These are phyloP conservation scores for Arenaria interpres DNA, from an alignment of 2,113 vertebrate species.

Conservation along the genomic window DNA sequence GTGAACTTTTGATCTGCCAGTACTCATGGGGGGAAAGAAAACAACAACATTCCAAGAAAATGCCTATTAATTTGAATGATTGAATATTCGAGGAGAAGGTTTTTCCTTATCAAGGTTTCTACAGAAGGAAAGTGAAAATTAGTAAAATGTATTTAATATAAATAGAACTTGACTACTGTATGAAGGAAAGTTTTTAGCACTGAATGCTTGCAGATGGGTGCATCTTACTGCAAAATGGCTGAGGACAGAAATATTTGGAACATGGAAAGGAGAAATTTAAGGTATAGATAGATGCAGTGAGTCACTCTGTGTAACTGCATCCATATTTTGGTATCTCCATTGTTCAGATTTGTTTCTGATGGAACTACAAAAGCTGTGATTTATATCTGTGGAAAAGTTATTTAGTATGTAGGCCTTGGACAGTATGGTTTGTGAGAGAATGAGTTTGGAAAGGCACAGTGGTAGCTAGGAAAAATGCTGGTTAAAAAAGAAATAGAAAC, in stretches of 20 bases:
- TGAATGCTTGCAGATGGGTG: constrained; percentile 10
- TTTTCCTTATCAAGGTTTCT: constrained; percentile 72
- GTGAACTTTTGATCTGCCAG: constrained; percentile 72
- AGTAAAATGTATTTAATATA: constrained; percentile 50
- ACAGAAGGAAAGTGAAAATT: constrained; percentile 69
- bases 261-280: not conserved
- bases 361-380: not conserved
- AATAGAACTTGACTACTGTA: constrained; percentile 54
- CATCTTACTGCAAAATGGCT: constrained; percentile 19
- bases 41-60: constrained; percentile 64
- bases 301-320: not conserved
- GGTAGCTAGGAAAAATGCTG: not conserved
- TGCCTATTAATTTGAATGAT: constrained; percentile 71
- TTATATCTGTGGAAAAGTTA: not conserved
- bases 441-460: not conserved
- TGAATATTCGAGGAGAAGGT: constrained; percentile 61
- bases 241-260: not conserved
- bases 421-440: not conserved
- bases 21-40: not conserved
- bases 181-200: not conserved
- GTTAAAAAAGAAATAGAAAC: not conserved
- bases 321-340: not conserved
- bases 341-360: not conserved
- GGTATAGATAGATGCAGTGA: not conserved
- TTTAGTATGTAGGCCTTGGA: not conserved